Evolutionary conservation across 2,888 invertebrate genomes (phyloP).

Genomic region (Caenorhabditis angaria): DNA sequence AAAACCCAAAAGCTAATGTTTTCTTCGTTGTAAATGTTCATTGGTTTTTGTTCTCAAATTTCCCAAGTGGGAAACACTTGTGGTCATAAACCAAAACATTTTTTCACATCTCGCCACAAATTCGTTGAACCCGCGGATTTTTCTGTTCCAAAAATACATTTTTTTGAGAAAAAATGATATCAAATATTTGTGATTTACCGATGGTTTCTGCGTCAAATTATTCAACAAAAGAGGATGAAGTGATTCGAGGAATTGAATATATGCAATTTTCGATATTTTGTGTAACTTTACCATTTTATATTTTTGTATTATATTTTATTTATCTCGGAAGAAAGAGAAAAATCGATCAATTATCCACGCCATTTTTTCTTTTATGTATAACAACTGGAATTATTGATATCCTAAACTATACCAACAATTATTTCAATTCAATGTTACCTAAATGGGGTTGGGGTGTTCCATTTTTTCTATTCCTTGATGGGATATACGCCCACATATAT

Average conservation of each 20-base stretch:
- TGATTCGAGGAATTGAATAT: conserved; percentile 11
- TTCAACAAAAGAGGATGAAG: not conserved
- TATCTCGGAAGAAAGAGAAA: conserved; percentile 15
- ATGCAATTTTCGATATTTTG: conserved; percentile 28
- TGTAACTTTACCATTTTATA: conserved; percentile 30
- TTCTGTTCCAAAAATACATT: too few relatives aligned
- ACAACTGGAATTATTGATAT: conserved; percentile 31
- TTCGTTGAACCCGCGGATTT: too few relatives aligned
- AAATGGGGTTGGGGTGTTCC: conserved; percentile 17
- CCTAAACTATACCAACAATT: conserved; percentile 19
- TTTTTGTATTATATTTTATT: conserved; percentile 13
- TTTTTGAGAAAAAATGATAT: not conserved
- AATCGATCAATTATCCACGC: conserved; percentile 21
- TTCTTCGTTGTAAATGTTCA: too few relatives aligned
- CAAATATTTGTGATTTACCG: not conserved
- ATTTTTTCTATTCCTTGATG: conserved; percentile 18
- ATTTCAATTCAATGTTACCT: conserved; percentile 31
- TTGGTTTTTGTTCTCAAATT: too few relatives aligned
- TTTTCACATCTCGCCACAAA: too few relatives aligned
- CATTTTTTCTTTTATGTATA: conserved; percentile 36
- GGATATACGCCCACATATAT: conserved; percentile 26
- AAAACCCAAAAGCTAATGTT: too few relatives aligned
- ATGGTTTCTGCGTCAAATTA: not conserved
- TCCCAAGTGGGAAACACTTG: too few relatives aligned
- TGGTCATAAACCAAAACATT: too few relatives aligned